Percentiles rank a stretch among this genome's conserved stretches.
Evolutionary conservation across 2,888 invertebrate species (phyloP).

Genomic region (Andrena trimmerana): DNA sequence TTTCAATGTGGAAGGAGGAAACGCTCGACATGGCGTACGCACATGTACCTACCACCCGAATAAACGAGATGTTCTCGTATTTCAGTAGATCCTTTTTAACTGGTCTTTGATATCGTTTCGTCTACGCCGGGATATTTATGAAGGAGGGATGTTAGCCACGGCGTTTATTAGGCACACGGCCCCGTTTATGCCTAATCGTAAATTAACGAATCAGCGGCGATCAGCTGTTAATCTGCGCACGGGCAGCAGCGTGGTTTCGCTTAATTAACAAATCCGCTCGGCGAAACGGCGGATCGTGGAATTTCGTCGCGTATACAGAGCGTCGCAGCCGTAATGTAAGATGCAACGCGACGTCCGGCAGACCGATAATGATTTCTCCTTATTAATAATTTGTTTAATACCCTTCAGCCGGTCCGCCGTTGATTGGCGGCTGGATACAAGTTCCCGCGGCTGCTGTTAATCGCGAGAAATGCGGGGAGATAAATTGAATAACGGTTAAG

Average conservation of each 20-base stretch:
- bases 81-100: conserved; percentile 19
- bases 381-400: conserved; percentile 36
- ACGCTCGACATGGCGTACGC: neutral
- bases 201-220: conserved; percentile 19
- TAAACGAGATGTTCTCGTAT: conserved; percentile 4
- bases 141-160: neutral
- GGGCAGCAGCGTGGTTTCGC: neutral
- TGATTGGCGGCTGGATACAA: conserved; percentile 14
- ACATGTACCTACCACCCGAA: neutral
- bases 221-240: conserved; percentile 1
- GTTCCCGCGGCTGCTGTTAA: conserved; percentile 20
- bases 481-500: conserved; percentile 59
- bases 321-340: neutral
- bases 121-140: neutral
- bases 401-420: neutral
- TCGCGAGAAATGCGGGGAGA: conserved; percentile 20
- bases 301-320: neutral
- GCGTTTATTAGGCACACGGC: neutral
- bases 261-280: conserved; percentile 28
- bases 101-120: neutral
- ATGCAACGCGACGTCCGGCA: neutral
- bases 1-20: neutral
- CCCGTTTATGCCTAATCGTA: conserved; percentile 36
- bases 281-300: neutral
- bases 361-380: conserved; percentile 11